These are phyloP conservation scores for Odontamblyopus rebecca DNA, from an alignment of 2,797 vertebrate species.

Conservation along the genomic window DNA sequence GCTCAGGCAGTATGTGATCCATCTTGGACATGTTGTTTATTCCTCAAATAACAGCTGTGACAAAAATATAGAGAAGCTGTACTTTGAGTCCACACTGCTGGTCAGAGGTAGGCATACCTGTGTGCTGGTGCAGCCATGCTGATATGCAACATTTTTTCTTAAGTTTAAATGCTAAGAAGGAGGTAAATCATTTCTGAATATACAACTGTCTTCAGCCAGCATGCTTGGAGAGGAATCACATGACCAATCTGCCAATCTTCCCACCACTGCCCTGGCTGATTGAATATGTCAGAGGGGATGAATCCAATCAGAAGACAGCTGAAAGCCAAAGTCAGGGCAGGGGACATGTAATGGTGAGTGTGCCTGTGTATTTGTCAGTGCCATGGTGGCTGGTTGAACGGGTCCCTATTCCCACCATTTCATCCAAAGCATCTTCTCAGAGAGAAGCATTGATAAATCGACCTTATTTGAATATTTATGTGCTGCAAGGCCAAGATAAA, in stretches of 20 bases:
- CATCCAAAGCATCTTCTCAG: conserved; percentile 62
- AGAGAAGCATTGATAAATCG: conserved; percentile 70
- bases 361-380: conserved; percentile 59
- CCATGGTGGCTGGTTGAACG: conserved; percentile 42
- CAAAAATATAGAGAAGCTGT: conserved; percentile 40
- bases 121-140: conserved; percentile 47
- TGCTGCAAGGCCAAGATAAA: conserved; percentile 78
- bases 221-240: conserved; percentile 66
- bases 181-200: conserved; percentile 27
- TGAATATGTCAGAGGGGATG: conserved; percentile 71
- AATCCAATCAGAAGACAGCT: conserved; percentile 68
- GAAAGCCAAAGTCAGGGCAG: conserved; percentile 49
- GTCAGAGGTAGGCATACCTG: conserved; percentile 25
- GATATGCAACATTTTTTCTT: conserved; percentile 29
- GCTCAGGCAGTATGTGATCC: conserved; percentile 34
- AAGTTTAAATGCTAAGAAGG: conserved; percentile 35
- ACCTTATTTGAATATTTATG: conserved; percentile 78
- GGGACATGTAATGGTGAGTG: conserved; percentile 41
- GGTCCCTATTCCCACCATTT: conserved; percentile 51
- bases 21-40: conserved; percentile 26
- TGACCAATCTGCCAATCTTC: conserved; percentile 68
- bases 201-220: conserved; percentile 51
- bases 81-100: conserved; percentile 8
- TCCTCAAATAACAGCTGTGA: conserved; percentile 35
- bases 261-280: conserved; percentile 65